Evolutionary conservation across 2,888 invertebrate genomes (phyloP).

Genomic region (Labia minor): DNA sequence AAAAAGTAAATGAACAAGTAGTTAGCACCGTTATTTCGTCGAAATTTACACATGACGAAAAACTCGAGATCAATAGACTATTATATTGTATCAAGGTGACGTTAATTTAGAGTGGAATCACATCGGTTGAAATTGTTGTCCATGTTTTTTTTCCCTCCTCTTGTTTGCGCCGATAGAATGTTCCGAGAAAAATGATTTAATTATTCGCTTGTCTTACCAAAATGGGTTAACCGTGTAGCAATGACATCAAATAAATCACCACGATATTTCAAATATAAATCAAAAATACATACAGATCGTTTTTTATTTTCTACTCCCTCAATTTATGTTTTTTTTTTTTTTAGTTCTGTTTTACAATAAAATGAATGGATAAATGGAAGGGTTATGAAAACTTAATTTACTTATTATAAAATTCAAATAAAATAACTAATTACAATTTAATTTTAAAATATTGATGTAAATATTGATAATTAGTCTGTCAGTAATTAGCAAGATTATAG

Average conservation of each 20-base stretch:
- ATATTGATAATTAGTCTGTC: too few relatives aligned
- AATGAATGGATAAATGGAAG: too few relatives aligned
- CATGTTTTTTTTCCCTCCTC: neutral
- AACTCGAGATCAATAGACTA: neutral
- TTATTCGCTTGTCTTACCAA: constrained; percentile 1
- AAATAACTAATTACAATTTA: too few relatives aligned
- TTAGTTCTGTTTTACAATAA: too few relatives aligned
- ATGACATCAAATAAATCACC: constrained; percentile 1
- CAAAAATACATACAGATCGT: neutral
- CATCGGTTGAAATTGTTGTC: neutral
- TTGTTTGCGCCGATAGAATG: constrained; percentile 8
- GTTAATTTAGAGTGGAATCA: constrained; percentile 4
- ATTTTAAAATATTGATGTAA: too few relatives aligned
- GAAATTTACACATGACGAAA: neutral
- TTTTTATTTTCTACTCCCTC: neutral
- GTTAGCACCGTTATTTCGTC: neutral
- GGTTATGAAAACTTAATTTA: too few relatives aligned
- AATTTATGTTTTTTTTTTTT: neutral
- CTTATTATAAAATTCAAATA: too few relatives aligned
- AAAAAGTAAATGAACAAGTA: neutral
- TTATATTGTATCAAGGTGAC: constrained; percentile 1
- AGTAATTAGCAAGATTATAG: too few relatives aligned
- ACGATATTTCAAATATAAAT: neutral
- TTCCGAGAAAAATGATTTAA: constrained; percentile 13
- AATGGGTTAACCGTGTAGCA: neutral